phyloP scores from a whole-genome alignment of 2,797 vertebrate species.

The Enteromius paludinosus region DNA sequence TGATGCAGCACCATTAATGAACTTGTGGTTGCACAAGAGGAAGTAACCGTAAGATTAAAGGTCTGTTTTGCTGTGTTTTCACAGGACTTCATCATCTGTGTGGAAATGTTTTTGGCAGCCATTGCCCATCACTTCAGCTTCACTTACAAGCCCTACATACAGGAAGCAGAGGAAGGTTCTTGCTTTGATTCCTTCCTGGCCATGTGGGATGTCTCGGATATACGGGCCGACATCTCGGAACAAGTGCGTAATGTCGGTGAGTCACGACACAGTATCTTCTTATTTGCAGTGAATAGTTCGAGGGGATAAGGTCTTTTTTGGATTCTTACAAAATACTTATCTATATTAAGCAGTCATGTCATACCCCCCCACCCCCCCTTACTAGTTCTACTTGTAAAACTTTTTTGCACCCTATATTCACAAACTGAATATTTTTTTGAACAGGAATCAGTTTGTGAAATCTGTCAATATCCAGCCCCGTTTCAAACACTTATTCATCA shows the following conservation, averaged over 20 bases:
- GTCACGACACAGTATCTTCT: constrained; percentile 62
- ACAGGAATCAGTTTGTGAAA: background rate
- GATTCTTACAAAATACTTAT: background rate
- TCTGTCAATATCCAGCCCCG: background rate
- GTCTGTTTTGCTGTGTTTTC: constrained; percentile 3
- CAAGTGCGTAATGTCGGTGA: constrained; percentile 97
- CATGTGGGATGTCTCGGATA: constrained; percentile 98
- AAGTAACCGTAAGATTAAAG: constrained; percentile 19
- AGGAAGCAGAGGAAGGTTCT: constrained; percentile 94
- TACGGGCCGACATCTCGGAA: constrained; percentile 94
- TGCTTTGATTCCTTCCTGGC: constrained; percentile 98
- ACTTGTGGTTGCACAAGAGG: background rate
- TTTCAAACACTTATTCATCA: background rate
- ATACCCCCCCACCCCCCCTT: background rate
- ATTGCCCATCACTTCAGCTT: constrained; percentile 97
- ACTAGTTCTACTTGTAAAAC: background rate
- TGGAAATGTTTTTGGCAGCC: constrained; percentile 98
- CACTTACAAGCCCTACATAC: constrained; percentile 96
- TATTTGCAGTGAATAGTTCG: background rate
- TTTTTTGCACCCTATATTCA: background rate
- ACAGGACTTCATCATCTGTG: constrained; percentile 97
- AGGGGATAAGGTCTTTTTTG: background rate
- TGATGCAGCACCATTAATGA: background rate
- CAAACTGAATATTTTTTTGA: background rate
- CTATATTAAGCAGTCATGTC: background rate